These are phyloP conservation scores for Puffinus mauretanicus DNA, from an alignment of 2,113 vertebrate species.

Conservation along the genomic window DNA sequence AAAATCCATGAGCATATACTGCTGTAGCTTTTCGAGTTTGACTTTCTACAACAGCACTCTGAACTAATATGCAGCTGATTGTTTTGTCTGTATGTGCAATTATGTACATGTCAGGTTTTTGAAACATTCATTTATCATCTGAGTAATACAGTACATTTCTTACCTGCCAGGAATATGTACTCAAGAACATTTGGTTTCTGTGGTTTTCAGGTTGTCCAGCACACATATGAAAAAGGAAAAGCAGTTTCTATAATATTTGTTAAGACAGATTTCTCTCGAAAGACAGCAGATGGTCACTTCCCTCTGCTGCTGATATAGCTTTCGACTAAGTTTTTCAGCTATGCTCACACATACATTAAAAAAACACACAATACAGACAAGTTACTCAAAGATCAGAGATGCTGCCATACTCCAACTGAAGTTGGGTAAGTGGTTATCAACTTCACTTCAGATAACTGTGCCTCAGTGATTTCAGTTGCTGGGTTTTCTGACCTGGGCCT, in stretches of 20 bases:
- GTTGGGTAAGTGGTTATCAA: neutral
- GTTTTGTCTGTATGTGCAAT: neutral
- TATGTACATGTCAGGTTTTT: neutral
- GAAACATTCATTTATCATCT: neutral
- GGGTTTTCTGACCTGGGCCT: neutral
- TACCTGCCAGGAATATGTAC: neutral
- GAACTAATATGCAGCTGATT: neutral
- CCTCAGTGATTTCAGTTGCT: neutral
- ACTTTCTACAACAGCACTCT: neutral
- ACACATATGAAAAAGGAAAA: neutral
- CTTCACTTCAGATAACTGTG: neutral
- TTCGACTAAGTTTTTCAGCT: neutral
- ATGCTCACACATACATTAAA: neutral
- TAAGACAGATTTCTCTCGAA: neutral
- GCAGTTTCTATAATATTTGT: neutral
- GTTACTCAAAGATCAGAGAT: neutral
- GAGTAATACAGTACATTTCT: neutral
- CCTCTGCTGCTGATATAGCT: neutral
- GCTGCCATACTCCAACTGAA: neutral
- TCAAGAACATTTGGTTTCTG: neutral
- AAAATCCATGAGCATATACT: neutral
- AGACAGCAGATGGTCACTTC: constrained; percentile 2
- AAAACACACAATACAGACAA: neutral
- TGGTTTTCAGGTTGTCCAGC: neutral
- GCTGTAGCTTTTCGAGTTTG: neutral